Conservation (phyloP, 1,140 invertebrate genomes). For the Mizuhopecten yessoensis region DNA sequence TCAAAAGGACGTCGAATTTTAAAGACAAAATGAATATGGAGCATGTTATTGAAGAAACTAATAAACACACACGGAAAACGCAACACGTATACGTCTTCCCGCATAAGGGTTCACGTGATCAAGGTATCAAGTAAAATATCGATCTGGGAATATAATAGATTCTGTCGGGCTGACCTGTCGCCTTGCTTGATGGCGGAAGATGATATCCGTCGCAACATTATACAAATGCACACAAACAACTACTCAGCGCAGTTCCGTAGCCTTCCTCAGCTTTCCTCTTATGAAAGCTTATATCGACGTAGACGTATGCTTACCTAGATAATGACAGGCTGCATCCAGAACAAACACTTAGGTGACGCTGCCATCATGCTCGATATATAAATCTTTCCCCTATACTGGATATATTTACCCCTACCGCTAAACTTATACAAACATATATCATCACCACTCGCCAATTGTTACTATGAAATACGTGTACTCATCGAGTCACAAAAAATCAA, state of each 20-base stretch:
- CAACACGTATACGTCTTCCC: neutral
- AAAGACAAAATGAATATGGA: neutral
- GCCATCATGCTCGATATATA: neutral
- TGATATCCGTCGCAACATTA: neutral
- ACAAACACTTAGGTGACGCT: conserved; percentile 4
- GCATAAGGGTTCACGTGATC: neutral
- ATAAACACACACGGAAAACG: neutral
- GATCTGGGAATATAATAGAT: neutral
- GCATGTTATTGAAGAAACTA: neutral
- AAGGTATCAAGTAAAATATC: neutral
- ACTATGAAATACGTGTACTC: neutral
- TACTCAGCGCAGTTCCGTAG: neutral
- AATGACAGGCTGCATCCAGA: conserved; percentile 12
- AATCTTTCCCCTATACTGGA: neutral
- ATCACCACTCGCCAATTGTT: neutral
- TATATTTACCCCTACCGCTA: no score
- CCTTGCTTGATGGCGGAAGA: neutral
- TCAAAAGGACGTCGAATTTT: neutral
- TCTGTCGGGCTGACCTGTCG: neutral
- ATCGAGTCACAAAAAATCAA: no score
- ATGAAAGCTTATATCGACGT: neutral
- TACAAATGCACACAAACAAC: conserved; percentile 26
- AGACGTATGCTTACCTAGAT: neutral
- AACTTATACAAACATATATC: neutral
- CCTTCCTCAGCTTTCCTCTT: neutral